Base-by-base conservation (phyloP, 2,797 vertebrate species). In the Acropternis orthonyx region DNA sequence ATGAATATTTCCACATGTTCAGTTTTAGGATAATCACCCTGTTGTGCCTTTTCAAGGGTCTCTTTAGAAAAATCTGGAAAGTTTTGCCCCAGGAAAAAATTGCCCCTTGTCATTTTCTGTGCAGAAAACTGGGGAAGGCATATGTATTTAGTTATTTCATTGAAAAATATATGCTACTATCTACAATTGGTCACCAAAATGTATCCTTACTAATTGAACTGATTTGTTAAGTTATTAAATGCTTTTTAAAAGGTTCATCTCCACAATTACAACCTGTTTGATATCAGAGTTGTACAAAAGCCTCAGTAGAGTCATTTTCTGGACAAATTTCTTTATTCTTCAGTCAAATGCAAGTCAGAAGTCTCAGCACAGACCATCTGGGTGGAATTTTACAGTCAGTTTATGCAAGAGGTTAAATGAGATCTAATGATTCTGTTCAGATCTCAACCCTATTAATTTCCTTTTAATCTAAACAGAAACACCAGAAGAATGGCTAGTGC, bases 391-490 rank as follows among this genome's bases (percentile, higher is more conserved):
- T 88, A 51, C 73, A 63, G 21, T 67, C 67, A 41, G 41, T 63
- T 89, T 92, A 93, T 90, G 79, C 80, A 94, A 78, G 63, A 92
- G 55, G 77, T 94, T 93, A 96, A 92, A 87, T 62, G 74, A 85
- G 43, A 87, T 59, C 85, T 93, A 95, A 85, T 0, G 0, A 89
- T 86, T 93, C 65, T 19, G 66, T 94, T 73, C 77, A 87, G 76
- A 90, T 86, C 76, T 92, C 69, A 96, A 96, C 14, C 26, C 32
- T 66, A 41, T 69, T 93, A 6, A 66, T 92, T 92, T 79, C 65
- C 66, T 78, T 86, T 93, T 79, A 76, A 82, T 82, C 83, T 81
- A 90, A 23, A 37, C 26, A 69, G 85, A 84, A 88, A 86, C 52
- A 92, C 46, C 63, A 69, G 74, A 81, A 92, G 80, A 92, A 92